phyloP scores from a whole-genome alignment of 2,888 invertebrate species.

The Crossocerus cetratus region DNA sequence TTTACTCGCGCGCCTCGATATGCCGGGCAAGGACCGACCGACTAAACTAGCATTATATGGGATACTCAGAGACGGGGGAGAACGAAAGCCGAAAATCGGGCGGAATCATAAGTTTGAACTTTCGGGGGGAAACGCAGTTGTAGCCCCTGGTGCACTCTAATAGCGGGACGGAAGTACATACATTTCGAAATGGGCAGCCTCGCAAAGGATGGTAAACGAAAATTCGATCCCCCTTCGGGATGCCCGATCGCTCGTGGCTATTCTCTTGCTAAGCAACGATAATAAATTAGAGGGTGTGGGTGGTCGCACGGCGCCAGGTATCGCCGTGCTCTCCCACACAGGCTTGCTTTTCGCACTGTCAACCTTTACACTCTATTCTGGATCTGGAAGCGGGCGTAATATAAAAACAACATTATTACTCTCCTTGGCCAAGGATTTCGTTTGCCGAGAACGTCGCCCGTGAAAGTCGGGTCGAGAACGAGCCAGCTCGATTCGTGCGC shows the following conservation, averaged over 20 bases:
- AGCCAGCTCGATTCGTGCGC: not conserved
- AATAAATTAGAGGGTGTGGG: slow-evolving; percentile 59
- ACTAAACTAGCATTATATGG: not conserved
- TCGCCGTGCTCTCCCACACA: slow-evolving; percentile 37
- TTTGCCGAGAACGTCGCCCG: slow-evolving; percentile 9
- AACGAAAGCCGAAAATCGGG: not conserved
- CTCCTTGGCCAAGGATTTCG: slow-evolving; percentile 20
- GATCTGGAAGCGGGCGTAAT: slow-evolving; percentile 27
- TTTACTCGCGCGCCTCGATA: not conserved
- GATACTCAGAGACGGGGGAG: not conserved
- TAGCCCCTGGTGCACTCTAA: not conserved
- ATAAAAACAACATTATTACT: slow-evolving; percentile 41
- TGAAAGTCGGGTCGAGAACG: not conserved
- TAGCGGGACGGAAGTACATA: slow-evolving; percentile 12
- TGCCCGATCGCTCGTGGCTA: slow-evolving; percentile 24
- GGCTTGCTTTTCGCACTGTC: slow-evolving; percentile 23
- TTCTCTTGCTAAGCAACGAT: slow-evolving; percentile 44
- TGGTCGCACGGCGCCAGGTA: slow-evolving; percentile 35
- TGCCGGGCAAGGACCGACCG: not conserved
- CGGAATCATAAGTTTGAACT: not conserved
- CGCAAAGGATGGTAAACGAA: not conserved
- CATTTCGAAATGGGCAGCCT: not conserved
- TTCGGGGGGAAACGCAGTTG: slow-evolving; percentile 3
- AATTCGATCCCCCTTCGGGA: not conserved
- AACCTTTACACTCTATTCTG: slow-evolving; percentile 46